Conservation (phyloP, 2,113 vertebrate species). For the Fulmarus glacialis region DNA sequence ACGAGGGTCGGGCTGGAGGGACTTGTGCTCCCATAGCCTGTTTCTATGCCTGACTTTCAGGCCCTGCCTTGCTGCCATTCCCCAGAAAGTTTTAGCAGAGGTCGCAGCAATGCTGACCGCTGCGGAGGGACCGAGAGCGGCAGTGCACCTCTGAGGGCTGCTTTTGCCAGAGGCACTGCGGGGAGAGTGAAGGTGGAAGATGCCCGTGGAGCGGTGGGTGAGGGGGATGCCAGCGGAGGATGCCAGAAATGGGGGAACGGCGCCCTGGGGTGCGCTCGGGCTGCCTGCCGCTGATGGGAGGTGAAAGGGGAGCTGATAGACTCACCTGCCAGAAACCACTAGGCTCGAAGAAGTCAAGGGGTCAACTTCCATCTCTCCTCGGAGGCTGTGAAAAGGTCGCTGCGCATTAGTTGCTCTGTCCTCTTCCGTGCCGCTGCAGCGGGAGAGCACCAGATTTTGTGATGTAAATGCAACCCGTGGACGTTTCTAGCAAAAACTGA, state of each 20-base stretch:
- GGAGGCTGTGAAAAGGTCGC: neutral
- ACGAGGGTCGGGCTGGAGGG: neutral
- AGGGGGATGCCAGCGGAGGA: neutral
- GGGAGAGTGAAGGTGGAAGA: neutral
- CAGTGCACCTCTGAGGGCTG: accelerated
- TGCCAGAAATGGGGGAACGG: accelerated
- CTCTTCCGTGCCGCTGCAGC: accelerated
- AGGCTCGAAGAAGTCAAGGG: neutral
- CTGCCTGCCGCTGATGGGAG: neutral
- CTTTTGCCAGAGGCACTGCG: accelerated
- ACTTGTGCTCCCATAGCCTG: accelerated
- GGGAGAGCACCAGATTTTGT: accelerated
- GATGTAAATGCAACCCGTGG: accelerated
- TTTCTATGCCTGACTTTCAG: accelerated
- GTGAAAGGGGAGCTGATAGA: accelerated
- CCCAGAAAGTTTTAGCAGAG: accelerated
- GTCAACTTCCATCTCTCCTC: neutral
- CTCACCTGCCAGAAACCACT: neutral
- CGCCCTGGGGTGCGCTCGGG: accelerated
- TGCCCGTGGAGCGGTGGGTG: accelerated
- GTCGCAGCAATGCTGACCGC: neutral
- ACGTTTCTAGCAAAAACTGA: accelerated
- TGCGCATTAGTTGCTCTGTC: neutral
- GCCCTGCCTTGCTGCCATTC: accelerated
- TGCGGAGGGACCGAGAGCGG: neutral